Base-by-base conservation (phyloP, 37 sponge, comb jelly and placozoan species). In the Amphimedon queenslandica region DNA sequence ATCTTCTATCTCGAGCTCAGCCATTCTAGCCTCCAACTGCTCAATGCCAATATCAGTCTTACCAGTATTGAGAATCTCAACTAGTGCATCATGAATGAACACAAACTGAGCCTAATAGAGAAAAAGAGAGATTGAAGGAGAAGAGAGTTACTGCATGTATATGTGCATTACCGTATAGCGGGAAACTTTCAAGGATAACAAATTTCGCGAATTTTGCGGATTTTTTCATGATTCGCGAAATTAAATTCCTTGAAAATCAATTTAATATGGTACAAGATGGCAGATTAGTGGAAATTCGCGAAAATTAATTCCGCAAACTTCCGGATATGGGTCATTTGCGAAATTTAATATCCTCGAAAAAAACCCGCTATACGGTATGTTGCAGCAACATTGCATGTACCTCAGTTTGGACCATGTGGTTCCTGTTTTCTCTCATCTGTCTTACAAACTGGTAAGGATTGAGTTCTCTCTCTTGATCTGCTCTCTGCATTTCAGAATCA, bases 361-460 rank as follows among this genome's bases (percentile, higher is more conserved):
- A n/a, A n/a, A n/a, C n/a, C n/a, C n/a, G n/a, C n/a, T n/a, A n/a
- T n/a, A n/a, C n/a, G n/a, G n/a, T n/a, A n/a, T n/a, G n/a, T n/a
- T n/a, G n/a, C n/a, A n/a, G n/a, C n/a, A n/a, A n/a, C n/a, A n/a
- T n/a, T n/a, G 2, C 37, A 0, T 63, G 4, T 55, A 90, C 91
- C 89, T 94, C 95, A 20, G 95, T 94, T 58, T 94, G 95, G 8
- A 94, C 89, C 93, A 94, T 88, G 71, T 77, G 81, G 79, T 94
- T 94, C 23, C 95, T 21, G 35, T 87, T 56, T 1, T 87, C 43
- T 40, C 95, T 83, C 79, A 94, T 70, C 34, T 73, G 42, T n/a
- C 63, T 27, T 4, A 87, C 84, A 37, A 60, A 83, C 34, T 72
- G 75, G 79, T 75, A 91, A 36, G 89, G 87, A 63, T 94, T 81